Conservation (phyloP, 2,888 invertebrate genomes). For the Gari tellinella region DNA sequence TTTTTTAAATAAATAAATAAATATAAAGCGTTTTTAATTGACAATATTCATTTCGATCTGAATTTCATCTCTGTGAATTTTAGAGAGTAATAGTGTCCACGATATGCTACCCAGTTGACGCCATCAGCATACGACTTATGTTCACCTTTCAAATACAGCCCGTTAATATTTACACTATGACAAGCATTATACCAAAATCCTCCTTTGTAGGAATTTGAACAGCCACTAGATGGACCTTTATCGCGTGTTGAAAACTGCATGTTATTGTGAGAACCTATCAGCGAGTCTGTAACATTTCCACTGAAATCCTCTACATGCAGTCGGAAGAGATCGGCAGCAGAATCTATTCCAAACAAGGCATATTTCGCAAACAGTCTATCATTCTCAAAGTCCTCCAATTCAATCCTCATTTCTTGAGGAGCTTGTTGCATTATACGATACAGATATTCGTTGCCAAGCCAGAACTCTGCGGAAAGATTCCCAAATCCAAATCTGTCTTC, state of each 20-base stretch:
- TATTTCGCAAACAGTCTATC: slow-evolving; percentile 28
- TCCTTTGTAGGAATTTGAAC: slow-evolving; percentile 62
- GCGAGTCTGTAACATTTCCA: slow-evolving; percentile 27
- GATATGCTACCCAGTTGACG: slow-evolving; percentile 79
- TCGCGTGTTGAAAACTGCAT: slow-evolving; percentile 26
- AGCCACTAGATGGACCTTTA: slow-evolving; percentile 24
- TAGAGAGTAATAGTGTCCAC: slow-evolving; percentile 78
- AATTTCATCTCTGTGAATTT: slow-evolving; percentile 78
- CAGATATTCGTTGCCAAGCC: slow-evolving; percentile 39
- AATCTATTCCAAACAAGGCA: slow-evolving; percentile 14
- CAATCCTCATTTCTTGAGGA: slow-evolving; percentile 29
- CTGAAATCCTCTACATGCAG: slow-evolving; percentile 14
- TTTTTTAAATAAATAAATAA: too few relatives aligned
- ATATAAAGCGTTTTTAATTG: too few relatives aligned
- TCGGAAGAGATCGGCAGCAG: slow-evolving; percentile 12
- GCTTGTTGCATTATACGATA: slow-evolving; percentile 9
- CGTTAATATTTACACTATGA: slow-evolving; percentile 77
- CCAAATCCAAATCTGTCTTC: slow-evolving; percentile 44
- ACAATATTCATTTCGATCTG: slow-evolving; percentile 24
- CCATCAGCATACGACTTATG: slow-evolving; percentile 77
- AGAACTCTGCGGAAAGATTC: slow-evolving; percentile 31
- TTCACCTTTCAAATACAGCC: slow-evolving; percentile 71
- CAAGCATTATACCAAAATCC: slow-evolving; percentile 76
- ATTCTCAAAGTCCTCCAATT: slow-evolving; percentile 28
- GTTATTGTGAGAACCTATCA: slow-evolving; percentile 15